Evolutionary conservation across 2,888 invertebrate genomes (phyloP).

Genomic region (Hemistola chrysoprasaria): DNA sequence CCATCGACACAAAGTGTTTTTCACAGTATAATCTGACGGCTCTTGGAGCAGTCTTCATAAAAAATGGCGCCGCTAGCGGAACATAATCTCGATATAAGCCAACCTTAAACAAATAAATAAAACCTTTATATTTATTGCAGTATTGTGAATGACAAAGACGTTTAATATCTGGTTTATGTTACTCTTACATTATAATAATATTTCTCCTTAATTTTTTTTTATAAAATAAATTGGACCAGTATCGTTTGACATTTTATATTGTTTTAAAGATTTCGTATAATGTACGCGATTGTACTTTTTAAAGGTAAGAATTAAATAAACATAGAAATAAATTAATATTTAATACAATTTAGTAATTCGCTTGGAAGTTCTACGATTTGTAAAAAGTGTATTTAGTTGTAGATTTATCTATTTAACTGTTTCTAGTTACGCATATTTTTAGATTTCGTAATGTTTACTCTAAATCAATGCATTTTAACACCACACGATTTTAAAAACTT

Average conservation of each 20-base stretch:
- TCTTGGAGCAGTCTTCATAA: slow-evolving; percentile 21
- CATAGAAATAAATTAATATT: slow-evolving; percentile 61
- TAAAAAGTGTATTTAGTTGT: slow-evolving; percentile 81
- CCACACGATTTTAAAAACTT: slow-evolving; percentile 6
- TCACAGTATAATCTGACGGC: slow-evolving; percentile 40
- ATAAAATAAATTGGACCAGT: too few species aligned
- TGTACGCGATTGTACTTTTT: slow-evolving; percentile 40
- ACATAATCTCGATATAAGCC: slow-evolving; percentile 20
- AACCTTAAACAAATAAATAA: slow-evolving; percentile 19
- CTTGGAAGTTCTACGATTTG: slow-evolving; percentile 73
- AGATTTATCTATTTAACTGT: slow-evolving; percentile 75
- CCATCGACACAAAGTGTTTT: slow-evolving; percentile 23
- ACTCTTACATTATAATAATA: slow-evolving; percentile 3
- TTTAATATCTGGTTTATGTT: slow-evolving; percentile 3
- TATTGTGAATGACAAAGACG: slow-evolving; percentile 12
- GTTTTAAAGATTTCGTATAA: slow-evolving; percentile 22
- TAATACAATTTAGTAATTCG: slow-evolving; percentile 68
- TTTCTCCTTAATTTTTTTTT: background rate
- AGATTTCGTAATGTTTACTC: slow-evolving; percentile 65
- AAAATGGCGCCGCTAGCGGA: slow-evolving; percentile 26
- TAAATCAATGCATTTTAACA: slow-evolving; percentile 36
- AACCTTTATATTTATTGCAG: slow-evolving; percentile 19
- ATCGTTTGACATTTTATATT: too few species aligned
- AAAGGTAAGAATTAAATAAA: slow-evolving; percentile 44
- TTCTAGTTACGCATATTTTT: slow-evolving; percentile 80